Evolutionary conservation across 2,888 invertebrate genomes (phyloP).

Genomic region (Caenorhabditis drosophilae): DNA sequence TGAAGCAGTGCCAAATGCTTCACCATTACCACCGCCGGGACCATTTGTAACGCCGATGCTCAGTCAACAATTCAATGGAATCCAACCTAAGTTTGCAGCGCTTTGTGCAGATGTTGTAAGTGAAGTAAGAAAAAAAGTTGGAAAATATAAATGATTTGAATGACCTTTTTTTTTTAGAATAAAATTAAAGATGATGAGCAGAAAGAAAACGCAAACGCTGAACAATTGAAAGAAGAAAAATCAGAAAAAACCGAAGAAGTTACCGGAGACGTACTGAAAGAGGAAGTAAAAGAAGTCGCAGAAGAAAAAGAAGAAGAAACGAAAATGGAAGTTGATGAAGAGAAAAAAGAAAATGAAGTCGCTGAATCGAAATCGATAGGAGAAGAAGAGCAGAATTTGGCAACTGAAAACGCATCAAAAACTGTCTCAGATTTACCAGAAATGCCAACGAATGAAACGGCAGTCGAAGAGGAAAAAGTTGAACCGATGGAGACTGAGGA

Average conservation of each 20-base stretch:
- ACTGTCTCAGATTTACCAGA: background rate
- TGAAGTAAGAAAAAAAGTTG: background rate
- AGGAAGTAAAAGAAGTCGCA: background rate
- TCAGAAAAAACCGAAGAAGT: slow-evolving; percentile 2
- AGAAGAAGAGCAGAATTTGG: background rate
- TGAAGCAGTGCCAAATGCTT: slow-evolving; percentile 54
- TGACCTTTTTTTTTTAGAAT: background rate
- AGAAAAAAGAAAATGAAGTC: background rate
- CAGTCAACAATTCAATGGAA: slow-evolving; percentile 52
- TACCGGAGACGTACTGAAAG: background rate
- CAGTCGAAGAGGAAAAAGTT: background rate
- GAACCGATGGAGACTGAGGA: background rate
- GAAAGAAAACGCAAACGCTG: background rate
- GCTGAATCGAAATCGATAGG: background rate
- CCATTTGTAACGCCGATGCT: slow-evolving; percentile 66
- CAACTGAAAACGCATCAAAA: background rate
- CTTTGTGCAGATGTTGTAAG: slow-evolving; percentile 11
- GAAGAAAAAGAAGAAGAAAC: background rate
- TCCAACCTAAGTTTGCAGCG: slow-evolving; percentile 66
- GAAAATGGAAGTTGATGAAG: background rate
- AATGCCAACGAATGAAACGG: background rate
- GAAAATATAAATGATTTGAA: background rate
- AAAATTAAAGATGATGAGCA: background rate
- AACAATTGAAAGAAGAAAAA: background rate
- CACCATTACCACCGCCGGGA: slow-evolving; percentile 68